Evolutionary conservation across 2,888 invertebrate species (phyloP).

Genomic region (Lasius platythorax): DNA sequence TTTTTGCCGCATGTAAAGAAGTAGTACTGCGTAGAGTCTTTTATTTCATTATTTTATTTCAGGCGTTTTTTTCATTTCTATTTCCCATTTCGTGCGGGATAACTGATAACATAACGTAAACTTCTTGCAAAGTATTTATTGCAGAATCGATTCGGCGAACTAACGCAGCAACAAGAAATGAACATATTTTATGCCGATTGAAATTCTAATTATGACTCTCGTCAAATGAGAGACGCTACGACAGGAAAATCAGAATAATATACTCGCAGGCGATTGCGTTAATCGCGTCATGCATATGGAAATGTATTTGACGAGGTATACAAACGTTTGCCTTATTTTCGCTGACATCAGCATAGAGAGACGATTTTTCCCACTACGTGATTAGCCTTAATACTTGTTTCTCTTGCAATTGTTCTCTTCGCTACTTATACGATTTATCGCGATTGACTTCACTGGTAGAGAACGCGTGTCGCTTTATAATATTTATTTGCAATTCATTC

Average conservation of each 20-base stretch:
- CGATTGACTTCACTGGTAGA: slow-evolving; percentile 54
- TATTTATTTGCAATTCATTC: slow-evolving; percentile 53
- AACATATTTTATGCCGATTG: slow-evolving; percentile 3
- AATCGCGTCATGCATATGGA: slow-evolving; percentile 23
- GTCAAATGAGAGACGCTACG: slow-evolving; percentile 1
- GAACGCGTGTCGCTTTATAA: slow-evolving; percentile 46
- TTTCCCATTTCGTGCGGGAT: background rate
- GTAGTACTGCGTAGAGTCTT: background rate
- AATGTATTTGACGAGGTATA: slow-evolving; percentile 48
- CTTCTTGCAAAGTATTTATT: slow-evolving; percentile 18
- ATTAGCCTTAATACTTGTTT: slow-evolving; percentile 51
- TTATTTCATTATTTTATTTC: slow-evolving; percentile 25
- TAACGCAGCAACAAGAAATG: slow-evolving; percentile 9
- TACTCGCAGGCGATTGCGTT: slow-evolving; percentile 31
- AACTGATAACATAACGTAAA: slow-evolving; percentile 29
- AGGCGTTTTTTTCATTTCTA: slow-evolving; percentile 28
- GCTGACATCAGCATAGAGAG: slow-evolving; percentile 35
- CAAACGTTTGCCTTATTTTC: slow-evolving; percentile 50
- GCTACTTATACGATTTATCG: slow-evolving; percentile 54
- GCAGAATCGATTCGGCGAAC: background rate
- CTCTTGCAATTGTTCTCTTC: slow-evolving; percentile 42
- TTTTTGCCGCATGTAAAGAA: slow-evolving; percentile 16
- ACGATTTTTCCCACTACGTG: slow-evolving; percentile 33
- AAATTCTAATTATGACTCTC: slow-evolving; percentile 34
- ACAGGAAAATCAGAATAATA: slow-evolving; percentile 25